Evolutionary conservation across 2,888 invertebrate species (phyloP), one percentile per base, ranked within the genome.

Genomic region (Hypolimnas misippus): DNA sequence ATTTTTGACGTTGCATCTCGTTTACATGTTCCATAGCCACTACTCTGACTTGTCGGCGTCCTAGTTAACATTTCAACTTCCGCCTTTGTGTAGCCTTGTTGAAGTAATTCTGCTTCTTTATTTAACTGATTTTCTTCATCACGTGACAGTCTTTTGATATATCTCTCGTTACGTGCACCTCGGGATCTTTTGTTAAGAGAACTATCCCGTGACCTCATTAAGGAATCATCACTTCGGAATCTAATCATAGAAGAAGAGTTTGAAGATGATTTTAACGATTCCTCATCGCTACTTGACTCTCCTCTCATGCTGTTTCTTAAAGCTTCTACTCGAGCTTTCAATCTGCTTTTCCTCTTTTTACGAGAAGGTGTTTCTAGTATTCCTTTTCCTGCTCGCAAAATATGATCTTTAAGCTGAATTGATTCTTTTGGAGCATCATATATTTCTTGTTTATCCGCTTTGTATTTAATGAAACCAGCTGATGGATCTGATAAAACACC

Each of bases 111-210:
- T 19, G 92, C 91, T 84, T 94, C 94, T 75, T 91, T 91, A 65
- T 93, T 93, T 5, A 92, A 76, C 70, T 91, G 89, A 65, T 89
- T 86, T 76, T 95, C 95, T 38, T 95, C 95, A 70, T 96, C 96
- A 62, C 94, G 93, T 12, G 95, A 96, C 70, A 96, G 83, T 58
- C 97, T 93, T 76, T 96, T 96, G 60, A 96, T 94, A 76, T 96
- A 96, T 58, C 97, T 93, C 79, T 97, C 97, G 57, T 96, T 97
- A 73, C 97, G 93, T 0, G 96, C 96, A 21, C 94, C 93, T 59
- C 96, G 92, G 29, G 95, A 94, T 74, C 93, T 93, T 70, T 94
- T 94, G 76, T 93, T 95, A 42, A 93, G 83, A 0, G 94, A 93
- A 62, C 92, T 92, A 63, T 93, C 93, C 29, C 93, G 93, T 40